Percentiles rank a stretch among this genome's conserved stretches.
These are phyloP conservation scores for Agrilus biguttatus DNA, from an alignment of 2,888 invertebrate genomes.

Conservation along the genomic window DNA sequence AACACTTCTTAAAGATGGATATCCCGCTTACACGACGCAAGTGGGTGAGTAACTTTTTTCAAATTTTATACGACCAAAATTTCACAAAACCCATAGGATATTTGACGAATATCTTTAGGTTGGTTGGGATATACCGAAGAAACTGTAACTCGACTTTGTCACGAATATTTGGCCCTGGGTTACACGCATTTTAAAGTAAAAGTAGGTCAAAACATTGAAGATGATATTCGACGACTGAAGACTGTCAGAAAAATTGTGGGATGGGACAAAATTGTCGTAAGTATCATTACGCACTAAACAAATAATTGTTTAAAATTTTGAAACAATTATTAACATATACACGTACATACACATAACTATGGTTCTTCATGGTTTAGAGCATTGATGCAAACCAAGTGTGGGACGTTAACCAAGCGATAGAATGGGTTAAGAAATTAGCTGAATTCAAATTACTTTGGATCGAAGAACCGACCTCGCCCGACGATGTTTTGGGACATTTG, in stretches of 20 bases:
- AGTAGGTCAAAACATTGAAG: constrained; percentile 67
- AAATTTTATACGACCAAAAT: constrained; percentile 1
- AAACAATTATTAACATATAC: too few species aligned
- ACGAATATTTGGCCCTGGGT: constrained; percentile 57
- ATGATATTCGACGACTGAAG: constrained; percentile 59
- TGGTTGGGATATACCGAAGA: constrained; percentile 82
- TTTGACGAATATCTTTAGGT: too few species aligned
- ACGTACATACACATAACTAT: too few species aligned
- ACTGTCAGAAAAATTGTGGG: constrained; percentile 67
- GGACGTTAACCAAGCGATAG: constrained; percentile 73
- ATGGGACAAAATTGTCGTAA: constrained; percentile 55
- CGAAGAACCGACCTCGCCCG: constrained; percentile 86
- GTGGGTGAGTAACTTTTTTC: constrained; percentile 38
- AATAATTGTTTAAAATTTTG: too few species aligned
- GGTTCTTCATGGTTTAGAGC: constrained; percentile 55
- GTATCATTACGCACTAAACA: constrained; percentile 6
- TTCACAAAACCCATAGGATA: too few species aligned
- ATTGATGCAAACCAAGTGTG: constrained; percentile 82
- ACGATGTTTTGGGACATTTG: constrained; percentile 79
- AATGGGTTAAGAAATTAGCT: constrained; percentile 68
- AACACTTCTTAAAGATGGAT: constrained; percentile 49
- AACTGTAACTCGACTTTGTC: constrained; percentile 51
- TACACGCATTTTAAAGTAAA: constrained; percentile 80
- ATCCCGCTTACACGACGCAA: constrained; percentile 81
- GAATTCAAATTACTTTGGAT: constrained; percentile 72